phyloP scores from a whole-genome alignment of 2,113 vertebrate genomes.

The Neopipo cinnamomea region DNA sequence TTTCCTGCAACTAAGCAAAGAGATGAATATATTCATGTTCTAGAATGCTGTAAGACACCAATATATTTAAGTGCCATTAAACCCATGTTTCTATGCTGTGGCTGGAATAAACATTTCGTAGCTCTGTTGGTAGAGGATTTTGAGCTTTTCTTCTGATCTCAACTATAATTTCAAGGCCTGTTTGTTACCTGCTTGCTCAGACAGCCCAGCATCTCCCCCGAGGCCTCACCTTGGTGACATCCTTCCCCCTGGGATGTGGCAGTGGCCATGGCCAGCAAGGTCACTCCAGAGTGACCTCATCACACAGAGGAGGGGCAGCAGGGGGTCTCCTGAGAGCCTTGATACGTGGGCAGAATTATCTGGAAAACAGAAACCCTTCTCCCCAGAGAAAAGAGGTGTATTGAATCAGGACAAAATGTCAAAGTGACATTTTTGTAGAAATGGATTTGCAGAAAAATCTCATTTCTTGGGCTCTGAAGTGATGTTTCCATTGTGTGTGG shows the following conservation, averaged over 20 bases:
- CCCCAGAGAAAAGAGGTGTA: background rate
- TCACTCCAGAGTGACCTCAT: background rate
- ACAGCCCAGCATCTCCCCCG: background rate
- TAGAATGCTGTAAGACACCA: background rate
- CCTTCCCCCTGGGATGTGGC: accelerated
- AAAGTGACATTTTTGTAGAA: background rate
- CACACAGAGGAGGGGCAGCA: accelerated
- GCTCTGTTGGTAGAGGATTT: background rate
- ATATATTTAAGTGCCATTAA: conserved; percentile 17
- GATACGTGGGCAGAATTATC: accelerated
- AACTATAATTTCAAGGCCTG: background rate
- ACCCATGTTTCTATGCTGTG: background rate
- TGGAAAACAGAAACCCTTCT: background rate
- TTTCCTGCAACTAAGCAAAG: background rate
- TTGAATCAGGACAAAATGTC: background rate
- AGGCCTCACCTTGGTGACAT: background rate
- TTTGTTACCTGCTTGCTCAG: background rate
- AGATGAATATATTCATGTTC: background rate
- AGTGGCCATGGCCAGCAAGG: background rate
- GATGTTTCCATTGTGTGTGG: background rate
- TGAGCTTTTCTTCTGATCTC: background rate
- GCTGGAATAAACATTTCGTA: background rate
- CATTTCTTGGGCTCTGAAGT: background rate
- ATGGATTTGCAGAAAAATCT: conserved; percentile 18
- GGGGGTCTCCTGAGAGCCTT: accelerated